A percentile compares a stretch with the other conserved stretches of the same genome.
Evolutionary conservation across 2,888 invertebrate genomes (phyloP).

Genomic region (Philaethria dido): DNA sequence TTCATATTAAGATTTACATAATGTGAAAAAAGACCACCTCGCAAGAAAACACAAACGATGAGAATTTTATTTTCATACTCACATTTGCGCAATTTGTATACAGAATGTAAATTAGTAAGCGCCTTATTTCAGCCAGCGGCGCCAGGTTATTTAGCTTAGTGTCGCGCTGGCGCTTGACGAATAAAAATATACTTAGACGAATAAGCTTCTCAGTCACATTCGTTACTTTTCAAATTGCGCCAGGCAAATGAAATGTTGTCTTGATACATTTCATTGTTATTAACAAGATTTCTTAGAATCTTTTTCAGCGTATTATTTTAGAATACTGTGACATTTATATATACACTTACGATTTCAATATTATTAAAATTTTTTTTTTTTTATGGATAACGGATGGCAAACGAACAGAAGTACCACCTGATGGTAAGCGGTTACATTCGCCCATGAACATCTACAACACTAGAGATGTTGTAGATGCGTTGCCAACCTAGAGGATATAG

Average conservation of each 20-base stretch:
- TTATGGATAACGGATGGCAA: no score
- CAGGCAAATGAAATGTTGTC: slow-evolving; percentile 57
- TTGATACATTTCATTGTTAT: slow-evolving; percentile 42
- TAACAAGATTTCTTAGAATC: slow-evolving; percentile 30
- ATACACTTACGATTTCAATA: background rate
- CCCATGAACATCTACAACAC: no score
- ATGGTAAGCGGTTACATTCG: no score
- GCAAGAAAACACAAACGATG: slow-evolving; percentile 76
- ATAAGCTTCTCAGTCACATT: slow-evolving; percentile 63
- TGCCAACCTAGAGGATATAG: no score
- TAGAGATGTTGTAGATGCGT: no score
- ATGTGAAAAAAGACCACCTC: slow-evolving; percentile 72
- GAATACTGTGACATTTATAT: background rate
- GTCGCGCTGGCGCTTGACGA: slow-evolving; percentile 64
- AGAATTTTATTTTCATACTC: slow-evolving; percentile 80
- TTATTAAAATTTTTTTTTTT: no score
- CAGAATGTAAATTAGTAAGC: slow-evolving; percentile 81
- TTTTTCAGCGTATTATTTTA: slow-evolving; percentile 15
- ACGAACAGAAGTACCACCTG: no score
- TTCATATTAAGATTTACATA: slow-evolving; percentile 77
- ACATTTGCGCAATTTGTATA: slow-evolving; percentile 81
- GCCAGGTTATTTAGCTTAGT: slow-evolving; percentile 76
- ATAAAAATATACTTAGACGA: slow-evolving; percentile 65
- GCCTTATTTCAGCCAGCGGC: slow-evolving; percentile 74
- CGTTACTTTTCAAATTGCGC: slow-evolving; percentile 59